phyloP scores from a whole-genome alignment of 2,797 vertebrate species.

The Odontamblyopus rebecca region DNA sequence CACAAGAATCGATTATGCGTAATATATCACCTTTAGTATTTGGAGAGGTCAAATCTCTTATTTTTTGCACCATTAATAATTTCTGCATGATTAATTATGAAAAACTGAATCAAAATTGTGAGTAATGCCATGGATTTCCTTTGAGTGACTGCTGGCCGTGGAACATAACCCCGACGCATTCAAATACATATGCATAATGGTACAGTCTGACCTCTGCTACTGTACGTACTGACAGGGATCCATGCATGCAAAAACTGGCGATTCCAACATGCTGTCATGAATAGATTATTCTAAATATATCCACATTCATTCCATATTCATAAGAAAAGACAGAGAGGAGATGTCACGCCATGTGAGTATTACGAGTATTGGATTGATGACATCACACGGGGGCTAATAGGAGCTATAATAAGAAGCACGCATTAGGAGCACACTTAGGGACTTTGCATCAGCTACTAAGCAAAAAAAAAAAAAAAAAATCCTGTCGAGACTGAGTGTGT shows the following conservation, averaged over 20 bases:
- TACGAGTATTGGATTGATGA: conserved; percentile 2
- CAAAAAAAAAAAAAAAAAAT: neutral
- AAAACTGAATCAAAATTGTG: neutral
- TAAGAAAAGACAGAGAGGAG: conserved; percentile 5
- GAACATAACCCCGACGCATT: conserved; percentile 21
- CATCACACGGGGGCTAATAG: neutral
- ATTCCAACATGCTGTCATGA: conserved; percentile 20
- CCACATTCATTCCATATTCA: neutral
- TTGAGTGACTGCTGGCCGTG: conserved; percentile 18
- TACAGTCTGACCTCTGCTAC: conserved; percentile 23
- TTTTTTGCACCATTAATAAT: neutral
- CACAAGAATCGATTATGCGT: no score
- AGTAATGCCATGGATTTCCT: conserved; percentile 11
- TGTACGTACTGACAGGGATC: conserved; percentile 9
- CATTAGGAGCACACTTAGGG: neutral
- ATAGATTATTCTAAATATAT: conserved; percentile 17
- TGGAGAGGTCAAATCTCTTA: neutral
- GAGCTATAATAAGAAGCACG: neutral
- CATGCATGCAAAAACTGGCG: conserved; percentile 17
- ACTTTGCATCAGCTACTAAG: neutral
- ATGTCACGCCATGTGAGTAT: neutral
- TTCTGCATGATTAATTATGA: neutral
- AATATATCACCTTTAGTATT: neutral
- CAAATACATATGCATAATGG: conserved; percentile 26
- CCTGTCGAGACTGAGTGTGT: neutral